Base-by-base conservation (phyloP, 2,113 vertebrate species). In the Hippocampus mohnikei region DNA sequence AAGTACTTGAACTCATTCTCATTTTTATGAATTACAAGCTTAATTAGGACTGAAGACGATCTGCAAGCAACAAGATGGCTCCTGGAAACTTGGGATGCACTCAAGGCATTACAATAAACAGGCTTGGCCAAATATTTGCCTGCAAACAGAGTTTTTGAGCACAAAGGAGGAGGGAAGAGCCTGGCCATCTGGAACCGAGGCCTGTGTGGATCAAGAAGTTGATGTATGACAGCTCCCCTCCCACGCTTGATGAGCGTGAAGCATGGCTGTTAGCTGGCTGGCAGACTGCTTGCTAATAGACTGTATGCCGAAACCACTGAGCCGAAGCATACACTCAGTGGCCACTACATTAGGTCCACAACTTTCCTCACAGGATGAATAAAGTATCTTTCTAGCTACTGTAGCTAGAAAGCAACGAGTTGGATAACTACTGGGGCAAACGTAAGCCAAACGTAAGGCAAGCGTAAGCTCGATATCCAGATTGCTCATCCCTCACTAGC, bases 251-350 rank as follows among this genome's bases (percentile, higher is more conserved):
- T 79, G 52, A n/a, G 58, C 46, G 69, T 44, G 67, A 76, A 73
- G 64, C 52, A 58, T 13, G 68, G 58, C 67, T 68, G 75, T 69
- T 77, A 73, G 66, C 66, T 72, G 68, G 71, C 65, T 83, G 42
- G 29, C 33, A 67, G 25, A 48, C 65, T 79, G 42, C 66, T 76
- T 66, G 33, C 64, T 65, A 79, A 80, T 78, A 15, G 25, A 59
- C 13, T 59, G 2, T 11, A 29, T 29, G 13, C 23, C 25, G 1
- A 58, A n/a, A 58, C 25, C 56, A 16, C 56, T 11, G 56, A 59
- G 50, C 25, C 1, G 25, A 59, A 59, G 25, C 56, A 29, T 29
- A 29, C 6, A 59, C 23, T 58, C 25, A 16, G 25, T 56, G 53
- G 55, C n/a, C 55, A 16, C 25, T 27, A 59, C 25, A 59, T 59